Base-by-base conservation (phyloP, 2,797 vertebrate genomes). In the Podarcis siculus region DNA sequence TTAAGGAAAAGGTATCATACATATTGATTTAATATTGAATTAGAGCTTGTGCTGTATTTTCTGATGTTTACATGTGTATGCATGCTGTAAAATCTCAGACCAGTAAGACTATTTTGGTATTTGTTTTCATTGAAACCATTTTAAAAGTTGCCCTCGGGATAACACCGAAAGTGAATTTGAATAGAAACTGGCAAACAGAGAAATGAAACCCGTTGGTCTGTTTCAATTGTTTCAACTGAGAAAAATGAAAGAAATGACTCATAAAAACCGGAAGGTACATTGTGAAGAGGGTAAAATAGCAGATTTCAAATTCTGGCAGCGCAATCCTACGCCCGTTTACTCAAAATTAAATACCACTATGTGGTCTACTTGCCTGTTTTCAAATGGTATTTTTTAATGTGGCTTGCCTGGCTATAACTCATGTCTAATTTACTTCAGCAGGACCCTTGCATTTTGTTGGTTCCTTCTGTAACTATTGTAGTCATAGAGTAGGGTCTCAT, bases 121-220 rank as follows among this genome's bases (percentile, higher is more conserved):
- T 35, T 78, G 35, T 30, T 21, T 30, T 30, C 23, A 61, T 42
- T 80, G 58, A 66, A 64, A 87, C n/a, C 7, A 7, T 13, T 0
- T 0, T 66, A 83, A 69, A 79, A 55, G 71, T 66, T 0, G 0
- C 61, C 27, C 67, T 9, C n/a, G 3, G 1, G 2, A 4, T 0
- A 0, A 71, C 21, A 49, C 42, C 66, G 90, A 93, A 92, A 91
- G 90, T 0, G 64, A 93, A 88, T 90, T 55, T 0, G 7, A 73
- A 19, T 75, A 80, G 90, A 75, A 19, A 21, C 79, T 73, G 69
- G 2, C 58, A 85, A 75, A 89, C 80, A 90, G 92, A 87, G 95
- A 95, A 95, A 86, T 25, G 93, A 94, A 95, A 95, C 86, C 94
- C 92, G 0, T 92, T 32, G 77, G 49, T 80, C 67, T 2, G 30